Percentiles rank a stretch among this genome's conserved stretches.
Conservation (phyloP, 2,113 vertebrate species). For the Mustelus asterias region DNA sequence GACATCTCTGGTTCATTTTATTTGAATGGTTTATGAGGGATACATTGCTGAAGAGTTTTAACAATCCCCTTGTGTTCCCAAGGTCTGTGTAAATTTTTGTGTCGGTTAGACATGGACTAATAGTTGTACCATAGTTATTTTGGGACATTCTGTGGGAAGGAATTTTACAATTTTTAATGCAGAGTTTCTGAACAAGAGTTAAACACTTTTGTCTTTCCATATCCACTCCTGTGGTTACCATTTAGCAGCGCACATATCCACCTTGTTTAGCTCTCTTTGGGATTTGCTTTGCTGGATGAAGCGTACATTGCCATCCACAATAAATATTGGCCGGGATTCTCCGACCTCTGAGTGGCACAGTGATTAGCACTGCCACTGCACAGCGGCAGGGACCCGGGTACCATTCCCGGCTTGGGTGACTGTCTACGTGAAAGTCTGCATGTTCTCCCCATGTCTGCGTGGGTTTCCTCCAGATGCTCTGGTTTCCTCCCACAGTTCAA, state of each 20-base stretch:
- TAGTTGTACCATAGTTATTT: not conserved
- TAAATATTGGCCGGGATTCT: not conserved
- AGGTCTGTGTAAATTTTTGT: not conserved
- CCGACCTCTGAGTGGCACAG: too few species aligned
- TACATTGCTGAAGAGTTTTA: not conserved
- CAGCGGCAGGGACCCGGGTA: too few species aligned
- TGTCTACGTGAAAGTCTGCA: too few species aligned
- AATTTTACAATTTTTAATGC: conserved; percentile 15
- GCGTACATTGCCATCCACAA: not conserved
- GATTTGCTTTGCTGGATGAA: not conserved
- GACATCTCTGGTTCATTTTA: not conserved
- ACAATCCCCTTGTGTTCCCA: not conserved
- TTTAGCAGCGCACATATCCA: not conserved
- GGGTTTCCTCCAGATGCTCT: too few species aligned
- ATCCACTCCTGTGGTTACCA: not conserved
- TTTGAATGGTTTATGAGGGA: not conserved
- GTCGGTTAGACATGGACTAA: not conserved
- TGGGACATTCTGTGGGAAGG: not conserved
- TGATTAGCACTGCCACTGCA: too few species aligned
- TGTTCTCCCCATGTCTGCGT: too few species aligned
- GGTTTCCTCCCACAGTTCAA: too few species aligned
- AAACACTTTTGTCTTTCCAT: not conserved
- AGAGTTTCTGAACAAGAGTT: not conserved
- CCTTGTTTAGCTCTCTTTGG: not conserved
- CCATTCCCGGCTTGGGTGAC: too few species aligned